Base-by-base conservation (phyloP, 2,113 vertebrate species). In the Grallaria varia region DNA sequence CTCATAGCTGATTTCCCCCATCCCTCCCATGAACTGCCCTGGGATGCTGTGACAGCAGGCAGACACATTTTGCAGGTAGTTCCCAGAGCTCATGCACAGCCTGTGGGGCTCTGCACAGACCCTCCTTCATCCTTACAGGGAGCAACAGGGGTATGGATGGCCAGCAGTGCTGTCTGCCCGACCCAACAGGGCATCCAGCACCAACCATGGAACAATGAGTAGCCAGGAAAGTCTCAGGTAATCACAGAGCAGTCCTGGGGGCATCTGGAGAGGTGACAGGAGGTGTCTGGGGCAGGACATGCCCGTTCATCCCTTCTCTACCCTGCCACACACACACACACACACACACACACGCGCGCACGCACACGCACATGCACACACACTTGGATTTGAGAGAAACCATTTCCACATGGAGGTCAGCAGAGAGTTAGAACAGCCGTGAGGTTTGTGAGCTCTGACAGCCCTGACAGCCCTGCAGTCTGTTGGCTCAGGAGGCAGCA, bases 101-200 rank as follows among this genome's bases (percentile, higher is more conserved):
- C 28, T 86, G 39, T 40, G 40, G 45, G 16, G 30, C 63, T 88
- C 30, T 18, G 35, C 33, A 22, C 6, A 22, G 59, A 23, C 13
- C 58, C 10, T 45, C 4, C 37, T n/a, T 13, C 28, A n/a, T 37
- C 6, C 31, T 80, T 27, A 22, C 1, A 20, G 3, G 60, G 63
- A 55, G 15, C 13, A 58, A 1, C 15, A 3, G 0, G 1, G 59
- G 12, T 37, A 44, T 27, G 71, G 8, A 23, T n/a, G 53, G 53
- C 42, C 1, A 4, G 25, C 17, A 53, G 30, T 14, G 33, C 35
- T 39, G 4, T 21, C 49, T 78, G n/a, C 20, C 71, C 30, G 33
- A 18, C 19, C 23, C 44, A 1, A 6, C 53, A 37, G 16, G 10
- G 45, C 22, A 42, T 24, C 35, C 72, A 69, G 27, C 0, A 3